Base-by-base conservation (phyloP, 2,797 vertebrate genomes). In the Triplophysa yarkandensis region DNA sequence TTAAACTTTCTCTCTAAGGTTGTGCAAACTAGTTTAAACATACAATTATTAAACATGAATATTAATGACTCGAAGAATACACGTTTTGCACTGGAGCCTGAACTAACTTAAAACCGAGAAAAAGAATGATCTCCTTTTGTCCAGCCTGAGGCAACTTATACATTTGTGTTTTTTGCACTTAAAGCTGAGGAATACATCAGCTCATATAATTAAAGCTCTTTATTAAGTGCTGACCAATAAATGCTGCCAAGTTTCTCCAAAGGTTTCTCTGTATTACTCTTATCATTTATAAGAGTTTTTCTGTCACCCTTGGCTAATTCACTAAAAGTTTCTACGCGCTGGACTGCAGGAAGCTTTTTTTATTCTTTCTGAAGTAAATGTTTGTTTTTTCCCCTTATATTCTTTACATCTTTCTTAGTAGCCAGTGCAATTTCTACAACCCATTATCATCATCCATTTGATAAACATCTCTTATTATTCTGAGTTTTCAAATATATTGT, bases 181-280 rank as follows among this genome's bases (percentile, higher is more conserved):
- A 27, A 30, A 71, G 21, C 21, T 61, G 13, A 48, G 43, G 69
- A 50, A 62, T 14, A 71, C 30, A 61, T 61, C 27, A 65, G 46
- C 46, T 62, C 21, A 71, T 36, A 71, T 39, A 39, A 39, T 39
- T 61, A 48, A 50, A 71, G 60, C 43, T 14, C 16, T 54, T 7
- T 48, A 71, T 71, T 50, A 71, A 61, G 68, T 48, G 28, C 68
- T 61, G 68, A 71, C 4, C 41, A 58, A 28, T 39, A 30, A 58
- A 70, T 8, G n/a, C 19, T 50, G 44, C 64, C 64, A 50, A 52
- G 41, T 34, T 44, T 54, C 55, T 23, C 8, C 7, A 7, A 70
- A 46, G 0, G 8, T 32, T 32, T 43, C 36, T 57, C 28, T 19
- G 10, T 52, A 52, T 25, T 43, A 41, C 17, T 14, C 11, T 43